A percentile compares a stretch with the other conserved stretches of the same genome.
phyloP scores from a whole-genome alignment of 2,113 vertebrate genomes.

The Melanocharis versteri region DNA sequence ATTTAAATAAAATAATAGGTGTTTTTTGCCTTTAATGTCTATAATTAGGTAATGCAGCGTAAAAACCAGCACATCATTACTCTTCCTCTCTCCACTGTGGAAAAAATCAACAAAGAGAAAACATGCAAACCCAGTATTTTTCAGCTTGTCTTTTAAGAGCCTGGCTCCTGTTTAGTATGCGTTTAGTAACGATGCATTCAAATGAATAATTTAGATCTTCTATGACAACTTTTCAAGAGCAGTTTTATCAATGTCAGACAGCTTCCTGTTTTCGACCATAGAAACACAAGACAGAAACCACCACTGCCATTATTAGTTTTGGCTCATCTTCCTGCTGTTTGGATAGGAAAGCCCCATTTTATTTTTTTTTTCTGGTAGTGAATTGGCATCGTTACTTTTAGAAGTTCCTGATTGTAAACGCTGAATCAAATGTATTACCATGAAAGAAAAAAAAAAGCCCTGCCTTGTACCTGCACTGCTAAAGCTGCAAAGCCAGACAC shows the following conservation, averaged over 20 bases:
- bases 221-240: slow-evolving; percentile 9
- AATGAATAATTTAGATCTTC: slow-evolving; percentile 17
- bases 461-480: not conserved
- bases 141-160: not conserved
- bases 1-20: slow-evolving; percentile 20
- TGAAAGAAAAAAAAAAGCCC: not conserved
- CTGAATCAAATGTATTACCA: not conserved
- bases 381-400: not conserved
- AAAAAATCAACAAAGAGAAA: not conserved
- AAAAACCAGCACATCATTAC: not conserved
- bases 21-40: not conserved
- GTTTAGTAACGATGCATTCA: not conserved
- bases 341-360: not conserved
- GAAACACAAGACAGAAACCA: not conserved
- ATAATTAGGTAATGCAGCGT: not conserved
- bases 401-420: not conserved
- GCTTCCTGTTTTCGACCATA: not conserved
- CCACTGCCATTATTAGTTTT: not conserved
- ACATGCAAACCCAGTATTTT: not conserved
- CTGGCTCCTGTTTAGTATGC: not conserved
- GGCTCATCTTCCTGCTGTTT: not conserved
- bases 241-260: slow-evolving; percentile 48
- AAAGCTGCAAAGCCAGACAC: not conserved
- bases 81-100: not conserved
- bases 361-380: not conserved